Conservation (phyloP, 2,113 vertebrate genomes). For the Laticauda colubrina region DNA sequence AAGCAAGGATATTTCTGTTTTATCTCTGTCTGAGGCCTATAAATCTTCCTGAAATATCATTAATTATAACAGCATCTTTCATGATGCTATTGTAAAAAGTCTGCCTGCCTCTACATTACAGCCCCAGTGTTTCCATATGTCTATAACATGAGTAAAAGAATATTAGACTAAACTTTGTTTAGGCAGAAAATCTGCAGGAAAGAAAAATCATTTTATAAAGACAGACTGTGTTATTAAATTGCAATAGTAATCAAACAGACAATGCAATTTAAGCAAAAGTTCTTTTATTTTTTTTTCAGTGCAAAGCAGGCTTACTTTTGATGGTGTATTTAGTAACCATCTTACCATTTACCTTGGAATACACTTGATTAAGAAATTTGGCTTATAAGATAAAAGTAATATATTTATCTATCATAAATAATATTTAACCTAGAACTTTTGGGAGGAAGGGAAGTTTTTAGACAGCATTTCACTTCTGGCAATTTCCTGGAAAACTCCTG, state of each 20-base stretch:
- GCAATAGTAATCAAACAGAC: not conserved
- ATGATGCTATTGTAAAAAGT: conserved; percentile 58
- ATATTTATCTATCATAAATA: not conserved
- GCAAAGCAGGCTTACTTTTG: not conserved
- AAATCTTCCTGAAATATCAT: conserved; percentile 70
- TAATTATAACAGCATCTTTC: conserved; percentile 65
- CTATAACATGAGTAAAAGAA: conserved; percentile 58
- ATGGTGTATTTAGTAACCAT: not conserved
- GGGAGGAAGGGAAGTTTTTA: not conserved
- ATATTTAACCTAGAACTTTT: not conserved
- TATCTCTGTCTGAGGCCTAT: conserved; percentile 67
- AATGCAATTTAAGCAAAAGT: not conserved
- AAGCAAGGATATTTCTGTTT: conserved; percentile 72
- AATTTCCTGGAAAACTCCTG: not conserved
- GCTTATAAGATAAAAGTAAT: not conserved
- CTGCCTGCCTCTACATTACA: conserved; percentile 54
- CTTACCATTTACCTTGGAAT: not conserved
- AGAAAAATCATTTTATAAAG: conserved; percentile 27
- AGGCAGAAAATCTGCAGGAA: conserved; percentile 34
- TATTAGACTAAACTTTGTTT: conserved; percentile 49
- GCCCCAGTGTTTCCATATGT: conserved; percentile 45
- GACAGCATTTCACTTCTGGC: not conserved
- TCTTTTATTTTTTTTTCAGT: not conserved
- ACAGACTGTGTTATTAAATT: not conserved
- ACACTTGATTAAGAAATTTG: not conserved